Base-by-base conservation (phyloP, 1,140 invertebrate genomes). In the Ganaspis sp. region DNA sequence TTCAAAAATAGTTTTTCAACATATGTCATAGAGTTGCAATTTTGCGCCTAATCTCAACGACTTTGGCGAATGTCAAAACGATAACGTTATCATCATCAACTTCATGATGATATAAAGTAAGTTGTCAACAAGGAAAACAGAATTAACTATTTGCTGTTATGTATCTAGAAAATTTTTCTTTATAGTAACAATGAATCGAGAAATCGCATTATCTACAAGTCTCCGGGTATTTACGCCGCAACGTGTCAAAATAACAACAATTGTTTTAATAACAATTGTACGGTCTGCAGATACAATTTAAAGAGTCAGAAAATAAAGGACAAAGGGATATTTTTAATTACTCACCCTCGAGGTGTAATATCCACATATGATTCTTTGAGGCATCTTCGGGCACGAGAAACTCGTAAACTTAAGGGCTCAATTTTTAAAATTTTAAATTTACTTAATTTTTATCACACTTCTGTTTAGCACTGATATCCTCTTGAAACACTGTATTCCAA, bases 401-500 rank as follows among this genome's bases (percentile, higher is more conserved):
- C 42, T 45, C 54, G 23, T 26, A 12, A 11, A 11, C 12, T 64
- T 26, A 64, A 26, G 17, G 12, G 23, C 23, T 58, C 1, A 58
- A 58, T 21, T 58, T 21, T 58, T 64, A 26, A 15, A 49, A 49
- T 54, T 17, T 40, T 40, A 9, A 11, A 23, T 54, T 54, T 54
- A 6, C 19, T 54, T 17, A 54, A 54, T 11, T 9, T 23, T 23
- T 40, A n/a, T n/a, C n/a, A n/a, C n/a, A n/a, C 29, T 34, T 34
- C 29, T 34, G 29, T 34, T 34, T 34, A 3, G 29, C 58, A 64
- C 58, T 64, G 23, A 4, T 64, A 64, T 64, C 58, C 80, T 83
- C 80, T 80, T 76, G 77, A 81, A 73, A 74, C 83, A 83, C 78
- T 79, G 77, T 78, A 85, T 83, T 84, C 81, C 82, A 84, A 84